Evolutionary conservation across 1,140 invertebrate genomes (phyloP).

Genomic region (Hesperophylax magnus): DNA sequence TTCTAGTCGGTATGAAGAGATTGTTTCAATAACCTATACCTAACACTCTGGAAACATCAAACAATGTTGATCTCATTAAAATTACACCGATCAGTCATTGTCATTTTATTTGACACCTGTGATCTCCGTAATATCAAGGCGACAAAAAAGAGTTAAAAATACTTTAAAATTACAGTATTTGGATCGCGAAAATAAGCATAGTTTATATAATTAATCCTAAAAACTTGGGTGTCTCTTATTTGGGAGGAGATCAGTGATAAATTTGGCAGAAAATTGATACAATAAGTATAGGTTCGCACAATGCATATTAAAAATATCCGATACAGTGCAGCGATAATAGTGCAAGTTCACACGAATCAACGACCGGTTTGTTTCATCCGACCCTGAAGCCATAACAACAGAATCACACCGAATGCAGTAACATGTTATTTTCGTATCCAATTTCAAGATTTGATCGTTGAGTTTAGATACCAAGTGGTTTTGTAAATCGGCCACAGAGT

Average conservation of each 20-base stretch:
- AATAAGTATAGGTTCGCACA: constrained; percentile 30
- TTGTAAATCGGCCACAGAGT: constrained; percentile 1
- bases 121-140: no score
- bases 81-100: no score
- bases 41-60: no score
- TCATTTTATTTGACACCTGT: no score
- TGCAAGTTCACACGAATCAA: constrained; percentile 36
- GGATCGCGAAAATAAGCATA: no score
- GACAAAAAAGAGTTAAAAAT: no score
- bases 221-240: no score
- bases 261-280: constrained; percentile 10
- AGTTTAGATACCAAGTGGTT: neutral
- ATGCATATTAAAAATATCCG: constrained; percentile 24
- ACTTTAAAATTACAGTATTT: no score
- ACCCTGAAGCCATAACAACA: constrained; percentile 10
- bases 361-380: constrained; percentile 32
- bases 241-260: neutral
- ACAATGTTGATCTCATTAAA: no score
- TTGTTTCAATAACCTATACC: no score
- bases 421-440: neutral
- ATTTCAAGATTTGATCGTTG: neutral
- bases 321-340: constrained; percentile 33
- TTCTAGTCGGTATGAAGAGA: no score
- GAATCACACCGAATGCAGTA: neutral
- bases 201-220: no score